Percentiles rank a stretch among this genome's conserved stretches.
These are phyloP conservation scores for Eumeta japonica DNA, from an alignment of 1,140 invertebrate species.

Conservation along the genomic window DNA sequence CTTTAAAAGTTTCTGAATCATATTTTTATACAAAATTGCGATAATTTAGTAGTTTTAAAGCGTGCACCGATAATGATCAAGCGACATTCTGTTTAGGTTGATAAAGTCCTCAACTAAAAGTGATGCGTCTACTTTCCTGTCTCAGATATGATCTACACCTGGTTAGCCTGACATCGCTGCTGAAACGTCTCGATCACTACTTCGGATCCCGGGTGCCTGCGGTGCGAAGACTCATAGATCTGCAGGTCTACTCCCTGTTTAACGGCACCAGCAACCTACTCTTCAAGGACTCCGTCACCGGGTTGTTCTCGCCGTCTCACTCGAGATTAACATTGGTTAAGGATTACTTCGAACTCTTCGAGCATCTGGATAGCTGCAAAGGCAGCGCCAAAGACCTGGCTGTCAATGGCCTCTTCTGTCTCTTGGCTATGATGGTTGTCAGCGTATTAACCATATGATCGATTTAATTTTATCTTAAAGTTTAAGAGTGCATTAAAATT, in stretches of 20 bases:
- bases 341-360: slow-evolving; percentile 45
- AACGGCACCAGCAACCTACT: slow-evolving; percentile 53
- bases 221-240: slow-evolving; percentile 46
- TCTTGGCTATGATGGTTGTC: no score
- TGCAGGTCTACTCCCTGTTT: slow-evolving; percentile 60
- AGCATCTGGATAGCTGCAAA: slow-evolving; percentile 39
- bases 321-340: slow-evolving; percentile 25
- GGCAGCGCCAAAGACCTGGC: no score
- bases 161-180: slow-evolving; percentile 29
- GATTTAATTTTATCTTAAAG: no score
- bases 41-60: no score
- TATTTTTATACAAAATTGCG: no score
- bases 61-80: no score
- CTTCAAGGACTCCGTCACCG: slow-evolving; percentile 60
- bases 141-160: slow-evolving; percentile 32
- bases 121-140: slow-evolving; percentile 16
- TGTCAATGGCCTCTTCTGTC: no score
- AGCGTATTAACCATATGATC: no score
- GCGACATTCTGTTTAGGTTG: no score
- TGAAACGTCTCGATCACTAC: slow-evolving; percentile 24
- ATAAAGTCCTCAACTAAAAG: no score
- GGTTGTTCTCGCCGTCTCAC: slow-evolving; percentile 39
- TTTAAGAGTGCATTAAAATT: no score
- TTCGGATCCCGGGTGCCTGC: slow-evolving; percentile 37
- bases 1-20: no score